Conservation (phyloP, 2,888 invertebrate species). For the Cephus runcator region DNA sequence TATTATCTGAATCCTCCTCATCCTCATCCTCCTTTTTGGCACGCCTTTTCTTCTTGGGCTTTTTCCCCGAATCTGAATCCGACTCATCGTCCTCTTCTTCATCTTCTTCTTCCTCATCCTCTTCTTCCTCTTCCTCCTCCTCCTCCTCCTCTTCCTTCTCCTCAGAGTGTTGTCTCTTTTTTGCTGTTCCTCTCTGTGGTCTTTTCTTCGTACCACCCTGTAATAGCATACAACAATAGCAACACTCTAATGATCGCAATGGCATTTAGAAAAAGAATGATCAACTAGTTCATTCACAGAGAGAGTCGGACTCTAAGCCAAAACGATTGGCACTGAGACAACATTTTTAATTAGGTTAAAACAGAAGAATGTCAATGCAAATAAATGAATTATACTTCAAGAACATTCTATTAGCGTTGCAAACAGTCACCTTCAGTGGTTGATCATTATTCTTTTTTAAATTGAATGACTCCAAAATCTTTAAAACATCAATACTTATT, state of each 20-base stretch:
- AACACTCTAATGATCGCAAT: background rate
- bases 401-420: background rate
- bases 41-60: conserved; percentile 46
- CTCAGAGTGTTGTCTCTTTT: conserved; percentile 61
- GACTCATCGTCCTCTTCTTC: conserved; percentile 59
- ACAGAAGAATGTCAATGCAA: background rate
- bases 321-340: background rate
- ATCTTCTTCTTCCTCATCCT: conserved; percentile 55
- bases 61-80: conserved; percentile 57
- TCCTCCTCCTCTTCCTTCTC: conserved; percentile 46
- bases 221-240: conserved; percentile 3
- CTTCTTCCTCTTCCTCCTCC: conserved; percentile 59
- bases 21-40: conserved; percentile 59
- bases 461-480: background rate
- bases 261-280: too few species aligned
- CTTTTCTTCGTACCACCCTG: conserved; percentile 55
- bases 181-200: conserved; percentile 55
- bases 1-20: conserved; percentile 59
- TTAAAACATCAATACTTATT: background rate
- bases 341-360: background rate
- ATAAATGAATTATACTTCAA: background rate
- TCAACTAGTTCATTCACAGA: background rate
- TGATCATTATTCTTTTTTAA: background rate
- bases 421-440: background rate
- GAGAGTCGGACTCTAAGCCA: background rate